Evolutionary conservation across 2,888 invertebrate genomes (phyloP).

Genomic region (Aphrophora alni): DNA sequence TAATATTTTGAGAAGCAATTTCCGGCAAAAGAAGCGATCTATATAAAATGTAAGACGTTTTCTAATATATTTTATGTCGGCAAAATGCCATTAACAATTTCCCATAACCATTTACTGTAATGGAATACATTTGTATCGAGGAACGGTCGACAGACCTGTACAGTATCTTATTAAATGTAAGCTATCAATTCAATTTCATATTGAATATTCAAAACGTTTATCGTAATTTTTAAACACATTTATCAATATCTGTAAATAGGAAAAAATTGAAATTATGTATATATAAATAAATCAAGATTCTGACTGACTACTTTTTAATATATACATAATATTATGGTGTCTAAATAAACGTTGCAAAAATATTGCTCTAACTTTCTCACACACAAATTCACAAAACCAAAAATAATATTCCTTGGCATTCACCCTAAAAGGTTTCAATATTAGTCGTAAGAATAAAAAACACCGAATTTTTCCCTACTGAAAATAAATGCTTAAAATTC

Average conservation of each 20-base stretch:
- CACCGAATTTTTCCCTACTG: too few species aligned
- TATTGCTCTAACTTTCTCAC: too few species aligned
- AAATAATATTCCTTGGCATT: too few species aligned
- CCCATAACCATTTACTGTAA: background rate
- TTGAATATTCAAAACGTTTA: background rate
- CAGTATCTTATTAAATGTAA: background rate
- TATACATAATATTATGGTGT: too few species aligned
- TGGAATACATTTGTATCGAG: background rate
- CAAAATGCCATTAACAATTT: background rate
- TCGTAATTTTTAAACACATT: background rate
- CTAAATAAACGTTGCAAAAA: too few species aligned
- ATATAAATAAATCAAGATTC: too few species aligned
- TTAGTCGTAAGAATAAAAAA: too few species aligned
- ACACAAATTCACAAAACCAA: too few species aligned
- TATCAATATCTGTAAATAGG: background rate
- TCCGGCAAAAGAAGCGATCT: conserved; percentile 18
- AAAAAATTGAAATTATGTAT: too few species aligned
- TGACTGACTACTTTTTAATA: too few species aligned
- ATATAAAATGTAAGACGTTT: conserved; percentile 10
- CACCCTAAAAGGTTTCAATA: too few species aligned
- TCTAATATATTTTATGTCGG: background rate
- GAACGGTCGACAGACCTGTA: background rate
- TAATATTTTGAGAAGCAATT: conserved; percentile 24
- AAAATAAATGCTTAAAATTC: too few species aligned
- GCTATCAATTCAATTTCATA: background rate